Evolutionary conservation across 92 coral and sea anemone species (phyloP).

Genomic region (Phenganax stokvisi): DNA sequence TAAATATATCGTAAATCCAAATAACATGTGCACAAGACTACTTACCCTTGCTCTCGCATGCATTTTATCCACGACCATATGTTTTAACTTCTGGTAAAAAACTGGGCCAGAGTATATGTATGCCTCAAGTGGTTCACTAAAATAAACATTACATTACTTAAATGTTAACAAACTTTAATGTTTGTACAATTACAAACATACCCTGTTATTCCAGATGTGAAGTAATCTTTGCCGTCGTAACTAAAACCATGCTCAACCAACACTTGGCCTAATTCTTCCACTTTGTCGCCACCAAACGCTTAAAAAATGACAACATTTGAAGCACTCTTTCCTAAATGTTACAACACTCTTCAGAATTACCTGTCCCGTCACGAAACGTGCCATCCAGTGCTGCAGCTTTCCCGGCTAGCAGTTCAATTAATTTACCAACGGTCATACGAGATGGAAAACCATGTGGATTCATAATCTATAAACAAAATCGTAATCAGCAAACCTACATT

Average conservation of each 20-base stretch:
- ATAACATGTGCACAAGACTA: too few relatives aligned
- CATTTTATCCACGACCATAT: conserved; percentile 97
- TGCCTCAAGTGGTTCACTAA: conserved; percentile 84
- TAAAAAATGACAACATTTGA: not conserved
- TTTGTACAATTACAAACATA: conserved; percentile 26
- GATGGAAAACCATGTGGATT: conserved; percentile 99
- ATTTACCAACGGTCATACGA: conserved; percentile 98
- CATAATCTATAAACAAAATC: conserved; percentile 59
- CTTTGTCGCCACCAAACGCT: conserved; percentile 99
- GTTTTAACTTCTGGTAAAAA: conserved; percentile 89
- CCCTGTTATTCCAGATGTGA: conserved; percentile 98
- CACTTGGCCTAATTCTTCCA: conserved; percentile 80
- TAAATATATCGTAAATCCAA: not conserved
- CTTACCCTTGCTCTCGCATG: conserved; percentile 96
- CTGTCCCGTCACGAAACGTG: conserved; percentile 93
- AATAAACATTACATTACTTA: not conserved
- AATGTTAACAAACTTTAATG: not conserved
- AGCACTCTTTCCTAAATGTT: not conserved
- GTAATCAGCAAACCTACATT: not conserved
- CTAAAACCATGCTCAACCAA: conserved; percentile 80
- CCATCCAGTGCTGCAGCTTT: conserved; percentile 93
- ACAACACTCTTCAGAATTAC: conserved; percentile 19
- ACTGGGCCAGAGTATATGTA: conserved; percentile 95
- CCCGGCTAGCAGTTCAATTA: conserved; percentile 90
- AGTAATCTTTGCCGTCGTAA: conserved; percentile 95